A percentile compares a stretch with the other conserved stretches of the same genome.
Conservation (phyloP, 1,140 invertebrate genomes). For the Glomeris maerens region DNA sequence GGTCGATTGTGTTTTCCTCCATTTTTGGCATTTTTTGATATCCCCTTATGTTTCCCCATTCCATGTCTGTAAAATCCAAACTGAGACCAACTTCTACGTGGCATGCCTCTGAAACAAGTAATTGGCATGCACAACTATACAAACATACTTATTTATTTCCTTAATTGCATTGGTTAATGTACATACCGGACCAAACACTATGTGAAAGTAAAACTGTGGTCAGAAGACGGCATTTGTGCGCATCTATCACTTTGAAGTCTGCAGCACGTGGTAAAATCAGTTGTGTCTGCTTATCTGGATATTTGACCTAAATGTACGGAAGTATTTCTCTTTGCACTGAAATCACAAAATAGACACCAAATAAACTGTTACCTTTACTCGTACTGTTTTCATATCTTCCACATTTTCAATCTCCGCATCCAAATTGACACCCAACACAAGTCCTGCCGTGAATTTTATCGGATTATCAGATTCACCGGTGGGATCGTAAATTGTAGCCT, state of each 20-base stretch:
- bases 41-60: conserved; percentile 29
- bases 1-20: conserved; percentile 54
- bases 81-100: conserved; percentile 74
- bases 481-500: conserved; percentile 69
- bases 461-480: conserved; percentile 63
- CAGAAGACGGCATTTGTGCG: conserved; percentile 54
- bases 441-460: conserved; percentile 83
- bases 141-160: not conserved
- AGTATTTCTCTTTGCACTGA: not conserved
- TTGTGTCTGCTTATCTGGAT: conserved; percentile 79
- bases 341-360: not conserved
- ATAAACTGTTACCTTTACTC: conserved; percentile 49
- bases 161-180: conserved; percentile 2
- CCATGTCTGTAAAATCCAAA: conserved; percentile 54
- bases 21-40: conserved; percentile 32
- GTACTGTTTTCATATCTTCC: conserved; percentile 49
- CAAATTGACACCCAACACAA: conserved; percentile 68
- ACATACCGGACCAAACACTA: conserved; percentile 40
- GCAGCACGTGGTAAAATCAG: conserved; percentile 55
- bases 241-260: conserved; percentile 30
- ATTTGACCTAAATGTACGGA: conserved; percentile 40
- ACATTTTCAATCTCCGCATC: conserved; percentile 74
- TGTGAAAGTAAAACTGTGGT: conserved; percentile 79
- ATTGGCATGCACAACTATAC: not conserved
- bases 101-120: conserved; percentile 56